Base-by-base conservation (phyloP, 2,888 invertebrate species). In the Epinotia demarniana region DNA sequence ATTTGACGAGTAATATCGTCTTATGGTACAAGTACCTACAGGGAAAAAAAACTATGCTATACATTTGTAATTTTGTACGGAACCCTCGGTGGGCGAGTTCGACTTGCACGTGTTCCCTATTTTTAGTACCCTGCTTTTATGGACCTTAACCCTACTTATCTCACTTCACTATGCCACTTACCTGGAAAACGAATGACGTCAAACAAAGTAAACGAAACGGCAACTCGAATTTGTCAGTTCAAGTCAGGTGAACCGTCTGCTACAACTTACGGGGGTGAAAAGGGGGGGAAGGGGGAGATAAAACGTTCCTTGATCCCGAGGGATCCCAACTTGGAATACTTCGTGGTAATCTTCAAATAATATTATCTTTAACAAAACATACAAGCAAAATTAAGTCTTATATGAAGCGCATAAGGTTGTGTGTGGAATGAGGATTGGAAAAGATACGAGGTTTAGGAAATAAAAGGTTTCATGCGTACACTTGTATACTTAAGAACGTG, bases 171-270 rank as follows among this genome's bases (percentile, higher is more conserved):
- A n/a, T 33, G 33, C 33, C 49, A 16, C 23, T 49, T 23, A 64
- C 64, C 64, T 64, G 64, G 12, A 39, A 67, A 73, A 66, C 53
- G 61, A 61, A 73, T 68, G 67, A 73, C 67, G 67, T 53, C 61
- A 61, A 61, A 67, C 19, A 67, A 73, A 68, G 61, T 73, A 61
- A 73, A 62, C 61, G 43, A 73, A 43, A 67, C 66, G n/a, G 66
- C 58, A 73, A 67, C 67, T 55, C 67, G 55, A 73, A 73, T 73
- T 73, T 73, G 73, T 73, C 73, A 73, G 53, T 39, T 61, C 67
- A 53, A 67, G 55, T 57, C 73, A 73, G 67, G 67, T 62, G 64
- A 58, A 64, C 67, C 67, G 67, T 73, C 60, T 53, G 57, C 33
- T 6, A 63, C 72, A 57, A 57, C 72, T 58, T 61, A 33, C 16